phyloP scores from a whole-genome alignment of 2,797 vertebrate genomes.

The Brotula barbata region DNA sequence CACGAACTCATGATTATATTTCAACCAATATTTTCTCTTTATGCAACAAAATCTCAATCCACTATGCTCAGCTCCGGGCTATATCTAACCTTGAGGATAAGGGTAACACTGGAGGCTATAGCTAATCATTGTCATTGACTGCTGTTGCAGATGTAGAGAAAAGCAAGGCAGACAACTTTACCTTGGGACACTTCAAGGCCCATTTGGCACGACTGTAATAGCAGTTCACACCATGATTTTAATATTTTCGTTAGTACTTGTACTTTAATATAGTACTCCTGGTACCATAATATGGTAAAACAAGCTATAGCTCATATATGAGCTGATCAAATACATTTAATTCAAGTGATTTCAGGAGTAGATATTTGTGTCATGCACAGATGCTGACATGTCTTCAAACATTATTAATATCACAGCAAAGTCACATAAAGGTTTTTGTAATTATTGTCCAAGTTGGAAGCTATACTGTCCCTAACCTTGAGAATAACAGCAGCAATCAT shows the following conservation, averaged over 20 bases:
- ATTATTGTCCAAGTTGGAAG: constrained; percentile 2
- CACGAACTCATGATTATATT: constrained; percentile 13
- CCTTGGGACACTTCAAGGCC: constrained; percentile 50
- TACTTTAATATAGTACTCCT: too few relatives aligned
- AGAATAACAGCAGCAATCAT: constrained; percentile 15
- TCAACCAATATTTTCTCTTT: constrained; percentile 26
- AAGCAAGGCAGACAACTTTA: constrained; percentile 44
- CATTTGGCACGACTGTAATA: constrained; percentile 37
- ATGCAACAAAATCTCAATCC: constrained; percentile 29
- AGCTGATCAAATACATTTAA: not conserved
- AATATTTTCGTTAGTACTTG: constrained; percentile 17
- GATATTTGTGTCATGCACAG: too few relatives aligned
- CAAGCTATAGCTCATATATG: not conserved
- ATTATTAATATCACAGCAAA: too few relatives aligned
- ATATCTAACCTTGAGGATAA: constrained; percentile 70
- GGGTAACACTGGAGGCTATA: constrained; percentile 56
- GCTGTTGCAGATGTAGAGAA: constrained; percentile 41
- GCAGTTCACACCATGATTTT: constrained; percentile 17
- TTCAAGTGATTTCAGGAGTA: too few relatives aligned
- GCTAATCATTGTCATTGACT: constrained; percentile 73
- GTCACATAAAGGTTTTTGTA: constrained; percentile 14
- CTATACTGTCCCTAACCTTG: constrained; percentile 18
- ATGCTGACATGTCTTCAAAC: too few relatives aligned
- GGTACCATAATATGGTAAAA: too few relatives aligned
- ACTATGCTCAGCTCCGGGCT: constrained; percentile 55